phyloP scores from a whole-genome alignment of 2,797 vertebrate genomes.

The Lepus oiostolus region DNA sequence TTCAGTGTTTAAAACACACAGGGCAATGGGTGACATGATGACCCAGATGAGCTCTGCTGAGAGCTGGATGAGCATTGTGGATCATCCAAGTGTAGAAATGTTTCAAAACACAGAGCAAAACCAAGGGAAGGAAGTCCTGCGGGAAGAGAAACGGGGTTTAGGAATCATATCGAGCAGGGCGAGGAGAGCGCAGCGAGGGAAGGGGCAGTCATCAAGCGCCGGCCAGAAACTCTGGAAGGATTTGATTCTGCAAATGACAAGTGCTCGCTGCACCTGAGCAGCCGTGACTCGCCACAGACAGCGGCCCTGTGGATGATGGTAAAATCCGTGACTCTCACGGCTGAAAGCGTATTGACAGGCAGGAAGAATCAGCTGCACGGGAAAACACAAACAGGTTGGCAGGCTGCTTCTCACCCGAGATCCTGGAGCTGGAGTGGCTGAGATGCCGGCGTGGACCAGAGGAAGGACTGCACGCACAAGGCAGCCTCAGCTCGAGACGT shows the following conservation, averaged over 20 bases:
- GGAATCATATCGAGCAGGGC: not conserved
- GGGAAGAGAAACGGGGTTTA: constrained; percentile 1
- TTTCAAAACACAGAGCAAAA: constrained; percentile 21
- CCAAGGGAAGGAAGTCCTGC: not conserved
- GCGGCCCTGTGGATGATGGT: not conserved
- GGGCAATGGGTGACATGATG: not conserved
- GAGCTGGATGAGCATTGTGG: not conserved
- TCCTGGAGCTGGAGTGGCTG: not conserved
- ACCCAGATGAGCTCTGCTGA: not conserved
- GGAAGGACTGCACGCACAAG: not conserved
- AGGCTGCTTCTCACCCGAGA: constrained; percentile 25
- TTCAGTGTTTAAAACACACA: not conserved
- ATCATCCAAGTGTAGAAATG: constrained; percentile 6
- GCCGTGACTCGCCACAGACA: not conserved
- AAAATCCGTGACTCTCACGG: not conserved
- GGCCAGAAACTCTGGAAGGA: not conserved
- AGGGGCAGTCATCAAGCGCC: not conserved
- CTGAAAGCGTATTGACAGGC: not conserved
- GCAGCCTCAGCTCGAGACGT: not conserved
- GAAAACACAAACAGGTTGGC: not conserved
- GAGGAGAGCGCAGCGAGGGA: not conserved
- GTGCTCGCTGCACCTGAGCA: not conserved
- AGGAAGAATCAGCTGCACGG: constrained; percentile 14
- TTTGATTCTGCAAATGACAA: not conserved
- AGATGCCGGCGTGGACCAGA: too few species aligned